Conservation (phyloP, 2,113 vertebrate genomes). For the Ramphastos sulfuratus region DNA sequence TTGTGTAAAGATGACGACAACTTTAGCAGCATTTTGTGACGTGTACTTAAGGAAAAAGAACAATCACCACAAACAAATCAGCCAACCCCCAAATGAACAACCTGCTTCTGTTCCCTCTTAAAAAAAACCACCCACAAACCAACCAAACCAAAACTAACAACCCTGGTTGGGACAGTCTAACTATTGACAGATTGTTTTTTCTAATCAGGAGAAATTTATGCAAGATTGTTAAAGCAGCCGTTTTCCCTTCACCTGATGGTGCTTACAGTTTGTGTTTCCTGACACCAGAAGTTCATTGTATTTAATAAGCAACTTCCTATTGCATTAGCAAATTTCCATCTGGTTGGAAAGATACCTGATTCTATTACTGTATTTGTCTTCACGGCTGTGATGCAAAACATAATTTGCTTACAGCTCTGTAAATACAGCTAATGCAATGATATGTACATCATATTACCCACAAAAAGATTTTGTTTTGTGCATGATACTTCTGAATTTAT, state of each 20-base stretch:
- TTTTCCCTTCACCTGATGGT: slow-evolving; percentile 54
- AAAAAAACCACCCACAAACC: too few species aligned
- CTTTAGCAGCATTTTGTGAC: not conserved
- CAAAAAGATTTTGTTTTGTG: slow-evolving; percentile 45
- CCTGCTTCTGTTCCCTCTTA: too few species aligned
- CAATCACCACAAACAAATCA: too few species aligned
- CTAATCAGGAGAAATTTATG: slow-evolving; percentile 27
- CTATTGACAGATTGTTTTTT: not conserved
- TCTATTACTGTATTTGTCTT: slow-evolving; percentile 67
- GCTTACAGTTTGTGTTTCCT: slow-evolving; percentile 62
- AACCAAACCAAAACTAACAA: not conserved
- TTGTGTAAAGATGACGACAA: not conserved
- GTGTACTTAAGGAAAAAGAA: not conserved
- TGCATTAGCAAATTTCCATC: slow-evolving; percentile 73
- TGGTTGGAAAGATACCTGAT: slow-evolving; percentile 71
- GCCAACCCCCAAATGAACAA: too few species aligned
- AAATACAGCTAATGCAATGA: slow-evolving; percentile 71
- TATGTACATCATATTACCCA: slow-evolving; percentile 30
- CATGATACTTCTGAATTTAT: slow-evolving; percentile 33
- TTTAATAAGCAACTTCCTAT: slow-evolving; percentile 72
- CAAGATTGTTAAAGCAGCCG: not conserved
- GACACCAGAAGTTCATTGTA: slow-evolving; percentile 62
- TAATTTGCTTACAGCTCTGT: slow-evolving; percentile 71
- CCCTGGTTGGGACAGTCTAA: not conserved
- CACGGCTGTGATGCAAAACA: slow-evolving; percentile 63